These are phyloP conservation scores for Cybosia mesomella DNA, from an alignment of 2,888 invertebrate species.

Conservation along the genomic window DNA sequence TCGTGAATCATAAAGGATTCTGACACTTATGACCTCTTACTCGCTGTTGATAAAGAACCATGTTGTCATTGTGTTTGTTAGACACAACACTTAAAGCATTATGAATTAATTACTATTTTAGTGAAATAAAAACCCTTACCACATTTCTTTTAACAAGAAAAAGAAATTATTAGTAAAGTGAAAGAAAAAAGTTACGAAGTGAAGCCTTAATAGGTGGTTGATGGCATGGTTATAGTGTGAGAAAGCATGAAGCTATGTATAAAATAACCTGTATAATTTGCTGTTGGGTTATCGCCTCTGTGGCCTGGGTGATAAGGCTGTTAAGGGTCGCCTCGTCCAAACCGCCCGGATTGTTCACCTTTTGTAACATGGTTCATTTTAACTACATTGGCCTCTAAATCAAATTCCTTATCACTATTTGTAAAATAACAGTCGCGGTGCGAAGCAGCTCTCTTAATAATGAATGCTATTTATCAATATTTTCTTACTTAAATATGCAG, in stretches of 20 bases:
- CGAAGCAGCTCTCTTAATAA: not conserved
- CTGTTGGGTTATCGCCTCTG: conserved; percentile 86
- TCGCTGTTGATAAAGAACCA: not conserved
- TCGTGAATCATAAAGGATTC: no score
- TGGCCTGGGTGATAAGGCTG: conserved; percentile 85
- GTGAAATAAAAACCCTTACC: not conserved
- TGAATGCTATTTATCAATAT: not conserved
- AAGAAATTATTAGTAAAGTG: conserved; percentile 12
- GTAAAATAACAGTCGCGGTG: not conserved
- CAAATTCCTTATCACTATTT: not conserved
- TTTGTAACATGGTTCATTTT: conserved; percentile 53
- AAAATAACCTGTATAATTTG: conserved; percentile 83
- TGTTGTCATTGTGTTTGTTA: not conserved
- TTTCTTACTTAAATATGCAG: no score
- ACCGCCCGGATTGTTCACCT: conserved; percentile 85
- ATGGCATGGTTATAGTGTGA: conserved; percentile 30
- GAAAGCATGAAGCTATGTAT: conserved; percentile 22
- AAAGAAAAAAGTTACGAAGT: conserved; percentile 18
- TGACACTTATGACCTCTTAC: no score
- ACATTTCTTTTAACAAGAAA: not conserved
- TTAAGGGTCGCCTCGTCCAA: conserved; percentile 85
- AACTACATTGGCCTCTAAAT: conserved; percentile 4
- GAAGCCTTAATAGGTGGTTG: conserved; percentile 14
- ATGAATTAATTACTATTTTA: not conserved
- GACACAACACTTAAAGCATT: conserved; percentile 5